Evolutionary conservation across 2,113 vertebrate species (phyloP), one percentile per base, ranked within the genome.

Genomic region (Cryptotis parvus): DNA sequence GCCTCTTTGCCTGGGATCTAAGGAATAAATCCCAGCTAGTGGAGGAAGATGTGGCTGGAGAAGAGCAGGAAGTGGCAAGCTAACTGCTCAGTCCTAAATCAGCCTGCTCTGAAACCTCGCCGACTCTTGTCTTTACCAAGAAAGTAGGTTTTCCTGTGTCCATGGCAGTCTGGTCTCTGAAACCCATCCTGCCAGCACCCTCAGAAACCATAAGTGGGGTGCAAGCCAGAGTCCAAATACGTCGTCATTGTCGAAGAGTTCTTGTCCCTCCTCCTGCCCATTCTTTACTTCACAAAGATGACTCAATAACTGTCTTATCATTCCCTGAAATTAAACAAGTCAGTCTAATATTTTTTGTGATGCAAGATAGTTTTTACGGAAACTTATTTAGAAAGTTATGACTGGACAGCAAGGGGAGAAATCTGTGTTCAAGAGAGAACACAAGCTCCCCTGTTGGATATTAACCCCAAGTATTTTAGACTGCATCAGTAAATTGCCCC

Each of bases 241-340:
- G 15, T 18, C n/a, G 12, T n/a, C 75, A 29, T 22, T 24, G 65
- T 26, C 49, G 3, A 14, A 29, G 29, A 45, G 26, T 26, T 35
- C 33, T 49, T 49, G 52, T 12, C n/a, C 11, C 65, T 27, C n/a
- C 14, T 66, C 58, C 26, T 14, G 70, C 3, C 18, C 26, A 73
- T 43, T 63, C 37, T 49, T 65, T n/a, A 78, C 24, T 37, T 31
- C 37, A 22, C 27, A 41, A 84, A 70, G 49, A 39, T 16, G 29
- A 12, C 31, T 14, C 18, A 29, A 18, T 22, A n/a, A 49, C 14
- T 9, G 20, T 39, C 10, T 84, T 73, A 70, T 81, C 81, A 94
- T 79, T 69, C 43, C 37, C 69, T 87, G 76, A 97, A 65, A 95
- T 90, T 85, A 90, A 94, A 89, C 76, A 58, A 49, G 45, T 49